Evolutionary conservation across 2,888 invertebrate species (phyloP), one percentile per base, ranked within the genome.

Genomic region (Eupithecia exiguata): DNA sequence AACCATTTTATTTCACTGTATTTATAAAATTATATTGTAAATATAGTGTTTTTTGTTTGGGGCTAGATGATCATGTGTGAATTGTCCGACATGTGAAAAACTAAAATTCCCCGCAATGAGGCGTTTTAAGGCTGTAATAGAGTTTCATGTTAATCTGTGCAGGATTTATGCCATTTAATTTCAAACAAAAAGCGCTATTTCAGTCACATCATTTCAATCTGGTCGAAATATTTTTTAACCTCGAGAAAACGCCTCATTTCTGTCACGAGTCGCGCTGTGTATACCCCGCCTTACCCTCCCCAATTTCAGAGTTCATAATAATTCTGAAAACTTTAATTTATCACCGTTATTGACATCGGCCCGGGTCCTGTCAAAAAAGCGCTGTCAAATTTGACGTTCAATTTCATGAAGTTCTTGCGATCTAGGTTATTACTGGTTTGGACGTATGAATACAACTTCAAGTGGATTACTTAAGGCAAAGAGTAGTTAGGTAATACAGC

Each of bases 391-490:
- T 72, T 75, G 75, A 75, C 70, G 63, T 70, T 38, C 75, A 75
- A 75, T 75, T 75, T 70, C 71, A 63, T 40, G 67, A 74, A 74
- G 46, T 69, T 72, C 69, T 68, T 72, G 69, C 69, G 67, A 75
- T 69, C 74, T 71, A 62, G 69, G 69, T 67, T 74, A 74, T 71
- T 71, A 72, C 75, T 75, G 75, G 63, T 43, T 75, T 70, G 70
- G 75, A 75, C 75, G 75, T 72, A 70, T 72, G 75, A 75, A 75
- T 70, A 72, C 70, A 74, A 74, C 46, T 74, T 72, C 30, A 63
- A 46, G 46, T 36, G 49, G 69, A 65, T 46, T 63, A 68, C 40
- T 70, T 30, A 21, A 36, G n/a, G 9, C 68, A 58, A 30, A 72
- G 74, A 69, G 69, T 69, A 73, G 61, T 30, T 46, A 5, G 35